phyloP scores from a whole-genome alignment of 2,888 invertebrate genomes.

The Lochmaea crataegi region DNA sequence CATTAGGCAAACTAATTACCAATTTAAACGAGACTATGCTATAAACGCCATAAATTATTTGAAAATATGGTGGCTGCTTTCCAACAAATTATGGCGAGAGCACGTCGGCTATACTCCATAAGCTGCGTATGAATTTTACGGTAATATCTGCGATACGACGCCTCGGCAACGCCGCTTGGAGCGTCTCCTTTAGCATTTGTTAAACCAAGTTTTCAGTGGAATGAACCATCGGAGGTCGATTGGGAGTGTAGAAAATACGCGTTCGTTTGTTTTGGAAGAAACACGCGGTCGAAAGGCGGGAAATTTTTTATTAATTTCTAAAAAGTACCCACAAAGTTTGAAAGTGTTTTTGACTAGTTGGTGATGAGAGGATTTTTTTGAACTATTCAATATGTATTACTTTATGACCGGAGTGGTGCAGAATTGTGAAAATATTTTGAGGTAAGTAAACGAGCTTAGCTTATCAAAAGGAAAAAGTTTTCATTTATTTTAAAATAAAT shows the following conservation, averaged over 20 bases:
- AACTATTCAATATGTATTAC: constrained; percentile 54
- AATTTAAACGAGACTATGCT: background rate
- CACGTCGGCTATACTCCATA: no score
- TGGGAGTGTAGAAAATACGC: constrained; percentile 33
- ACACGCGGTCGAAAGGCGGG: constrained; percentile 15
- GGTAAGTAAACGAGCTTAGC: constrained; percentile 48
- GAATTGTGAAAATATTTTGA: constrained; percentile 58
- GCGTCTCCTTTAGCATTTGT: constrained; percentile 38
- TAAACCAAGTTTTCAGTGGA: constrained; percentile 42
- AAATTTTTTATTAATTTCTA: constrained; percentile 3
- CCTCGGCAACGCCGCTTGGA: constrained; percentile 29
- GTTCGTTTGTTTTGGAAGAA: constrained; percentile 35
- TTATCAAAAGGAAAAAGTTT: background rate
- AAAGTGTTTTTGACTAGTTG: background rate
- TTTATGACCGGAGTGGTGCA: constrained; percentile 60
- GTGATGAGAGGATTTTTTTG: constrained; percentile 7
- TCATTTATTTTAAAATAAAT: no score
- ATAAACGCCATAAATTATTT: constrained; percentile 1
- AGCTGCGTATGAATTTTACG: constrained; percentile 17
- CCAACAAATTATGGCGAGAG: no score
- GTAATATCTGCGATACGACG: constrained; percentile 19
- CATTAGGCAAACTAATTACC: background rate
- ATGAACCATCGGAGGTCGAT: constrained; percentile 42
- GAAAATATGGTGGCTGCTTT: background rate
- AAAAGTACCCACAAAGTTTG: background rate